Base-by-base conservation (phyloP, 2,113 vertebrate genomes). In the Hiodon alosoides region DNA sequence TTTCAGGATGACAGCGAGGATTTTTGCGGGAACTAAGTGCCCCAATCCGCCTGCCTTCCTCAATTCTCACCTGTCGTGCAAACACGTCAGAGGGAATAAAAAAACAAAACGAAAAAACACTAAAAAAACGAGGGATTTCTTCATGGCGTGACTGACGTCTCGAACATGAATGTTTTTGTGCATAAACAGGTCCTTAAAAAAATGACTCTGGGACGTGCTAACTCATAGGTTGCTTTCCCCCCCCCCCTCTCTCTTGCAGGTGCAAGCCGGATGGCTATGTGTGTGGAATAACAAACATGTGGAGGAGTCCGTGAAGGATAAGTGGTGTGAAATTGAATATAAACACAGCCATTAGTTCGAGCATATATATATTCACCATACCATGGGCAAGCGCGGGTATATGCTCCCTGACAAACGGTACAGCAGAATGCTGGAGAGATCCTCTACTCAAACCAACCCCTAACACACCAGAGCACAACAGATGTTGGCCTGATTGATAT, bases 221-320 rank as follows among this genome's bases (percentile, higher is more conserved):
- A 31, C 31, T 31, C 31, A 0, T 65, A 46, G 62, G 16, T 4
- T 3, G 62, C 17, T 46, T 46, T 4, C 9, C 5, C 61, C 68
- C 65, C 65, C 71, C 79, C 51, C 73, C 77, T 73, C 83, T 74
- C 74, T 16, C 53, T 70, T 62, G 54, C 75, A 54, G 69, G 81
- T 74, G 16, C 61, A 57, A 53, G 57, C 73, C 61, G 69, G 67
- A 55, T 80, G 65, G 31, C 62, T 80, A 68, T 68, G 50, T 14
- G 46, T n/a, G 5, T 17, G 70, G 69, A 75, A 65, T 82, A 81
- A 83, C 71, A 83, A 67, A 62, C 47, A 76, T 80, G 75, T 76
- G 74, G 67, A 76, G 46, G 66, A 79, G 82, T 83, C 80, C 80
- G 78, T 83, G 81, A 86, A 85, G 85, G 82, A 82, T 79, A 46